Evolutionary conservation across 2,113 vertebrate genomes (phyloP), one percentile per base, ranked within the genome.

Genomic region (Myiozetetes cayanensis): DNA sequence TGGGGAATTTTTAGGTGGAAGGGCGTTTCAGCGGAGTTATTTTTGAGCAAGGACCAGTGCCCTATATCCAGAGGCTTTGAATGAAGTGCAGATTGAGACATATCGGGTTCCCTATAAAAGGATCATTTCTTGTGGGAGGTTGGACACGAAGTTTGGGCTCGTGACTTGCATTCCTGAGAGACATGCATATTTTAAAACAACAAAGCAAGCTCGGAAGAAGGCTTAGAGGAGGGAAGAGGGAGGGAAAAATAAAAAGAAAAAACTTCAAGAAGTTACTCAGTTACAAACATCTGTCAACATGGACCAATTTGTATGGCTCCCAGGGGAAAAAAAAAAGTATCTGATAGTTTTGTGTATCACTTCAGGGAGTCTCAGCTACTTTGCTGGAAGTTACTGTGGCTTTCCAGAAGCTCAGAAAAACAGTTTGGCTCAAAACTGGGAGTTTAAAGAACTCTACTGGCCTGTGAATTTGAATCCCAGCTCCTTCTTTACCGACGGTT

Each of bases 101-200:
- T 99, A 99, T 99, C 99, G 98, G 98, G 98, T 98, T 98, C 98
- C 98, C 98, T 99, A 99, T 99, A 99, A 99, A 99, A 98, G 99
- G 98, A 99, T 99, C 99, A 99, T 99, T 99, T 99, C 99, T 98
- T 99, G 99, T 99, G 99, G 98, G 99, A 99, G 99, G 99, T 98
- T 99, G 99, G 99, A 99, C 99, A 99, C 99, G 99, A 99, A 99
- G 99, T 99, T 99, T 99, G 99, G 98, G 98, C 99, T 99, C 99
- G 99, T 99, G 99, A 99, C 99, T 99, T 98, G 99, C 99, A 99
- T 99, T 99, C 99, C 98, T 98, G 99, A 99, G 98, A 99, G 99
- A 99, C 99, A 98, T 99, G 99, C 99, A 99, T 99, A 99, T 99
- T 99, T 99, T 99, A 99, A 99, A 99, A 98, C 98, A 99, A 99